Evolutionary conservation across 1,140 invertebrate genomes (phyloP).

Genomic region (Drosophila azteca): DNA sequence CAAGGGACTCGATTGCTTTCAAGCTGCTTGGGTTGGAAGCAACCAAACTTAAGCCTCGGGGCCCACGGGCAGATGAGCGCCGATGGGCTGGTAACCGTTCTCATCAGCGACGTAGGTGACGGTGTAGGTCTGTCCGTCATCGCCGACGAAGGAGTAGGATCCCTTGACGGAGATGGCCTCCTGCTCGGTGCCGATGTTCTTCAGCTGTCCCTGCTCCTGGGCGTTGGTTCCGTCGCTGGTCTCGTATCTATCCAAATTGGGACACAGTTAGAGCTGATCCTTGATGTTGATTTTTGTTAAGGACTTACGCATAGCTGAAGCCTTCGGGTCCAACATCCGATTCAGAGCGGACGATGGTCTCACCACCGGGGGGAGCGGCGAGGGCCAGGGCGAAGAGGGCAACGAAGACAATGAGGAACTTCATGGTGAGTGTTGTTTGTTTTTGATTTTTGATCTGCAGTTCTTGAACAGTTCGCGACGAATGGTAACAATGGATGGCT

Average conservation of each 20-base stretch:
- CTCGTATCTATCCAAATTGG: constrained; percentile 26
- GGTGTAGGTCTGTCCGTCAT: constrained; percentile 84
- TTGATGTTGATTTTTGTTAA: neutral
- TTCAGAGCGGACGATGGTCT: neutral
- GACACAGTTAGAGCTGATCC: neutral
- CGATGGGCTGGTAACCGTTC: too few relatives aligned
- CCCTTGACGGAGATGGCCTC: constrained; percentile 85
- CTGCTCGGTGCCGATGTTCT: constrained; percentile 49
- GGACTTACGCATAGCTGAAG: constrained; percentile 49
- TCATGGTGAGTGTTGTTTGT: too few relatives aligned
- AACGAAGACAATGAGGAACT: constrained; percentile 65
- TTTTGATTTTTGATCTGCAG: too few relatives aligned
- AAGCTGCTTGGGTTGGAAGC: constrained; percentile 10
- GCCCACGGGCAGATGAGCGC: constrained; percentile 27
- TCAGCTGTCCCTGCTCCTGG: constrained; percentile 26
- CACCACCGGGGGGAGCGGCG: constrained; percentile 8
- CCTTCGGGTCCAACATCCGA: constrained; percentile 44
- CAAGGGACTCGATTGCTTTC: constrained; percentile 18
- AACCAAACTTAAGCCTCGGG: constrained; percentile 35
- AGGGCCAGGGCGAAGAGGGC: constrained; percentile 70
- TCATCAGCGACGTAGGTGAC: constrained; percentile 68
- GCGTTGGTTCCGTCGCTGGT: constrained; percentile 47
- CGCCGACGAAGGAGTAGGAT: constrained; percentile 85
- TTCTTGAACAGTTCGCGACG: too few relatives aligned
- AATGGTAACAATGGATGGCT: constrained; percentile 22